Evolutionary conservation across 2,797 vertebrate species (phyloP).

Genomic region (Periophthalmus magnuspinnatus): DNA sequence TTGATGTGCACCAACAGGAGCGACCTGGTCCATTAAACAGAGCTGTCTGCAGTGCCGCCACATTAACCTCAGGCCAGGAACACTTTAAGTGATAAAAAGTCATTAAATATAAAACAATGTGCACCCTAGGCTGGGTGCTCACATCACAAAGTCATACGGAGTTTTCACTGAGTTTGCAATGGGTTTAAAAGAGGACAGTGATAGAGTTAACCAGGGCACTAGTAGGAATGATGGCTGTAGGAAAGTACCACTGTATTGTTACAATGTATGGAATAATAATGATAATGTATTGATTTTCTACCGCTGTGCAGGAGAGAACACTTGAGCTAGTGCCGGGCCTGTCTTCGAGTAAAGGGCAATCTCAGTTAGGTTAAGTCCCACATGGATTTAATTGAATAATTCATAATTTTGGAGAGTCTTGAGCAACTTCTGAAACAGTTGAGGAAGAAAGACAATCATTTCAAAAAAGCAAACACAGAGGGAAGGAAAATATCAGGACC

Average conservation of each 20-base stretch:
- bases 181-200: conserved; percentile 8
- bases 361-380: too few species aligned
- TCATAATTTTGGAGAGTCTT: too few species aligned
- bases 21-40: conserved; percentile 20
- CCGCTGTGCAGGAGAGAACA: too few species aligned
- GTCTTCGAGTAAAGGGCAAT: too few species aligned
- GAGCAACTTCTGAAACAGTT: too few species aligned
- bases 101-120: conserved; percentile 18
- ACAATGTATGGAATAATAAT: too few species aligned
- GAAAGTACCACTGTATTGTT: not conserved
- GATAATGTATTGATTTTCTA: too few species aligned
- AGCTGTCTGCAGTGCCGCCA: conserved; percentile 10
- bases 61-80: conserved; percentile 17
- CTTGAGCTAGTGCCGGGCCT: too few species aligned
- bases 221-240: not conserved
- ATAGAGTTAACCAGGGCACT: not conserved
- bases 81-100: conserved; percentile 19
- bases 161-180: conserved; percentile 1
- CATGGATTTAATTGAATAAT: too few species aligned
- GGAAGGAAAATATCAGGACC: too few species aligned
- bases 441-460: too few species aligned
- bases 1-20: conserved; percentile 18
- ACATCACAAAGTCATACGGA: conserved; percentile 2
- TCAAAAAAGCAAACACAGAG: too few species aligned
- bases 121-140: not conserved